Conservation (phyloP, 2,888 invertebrate species). For the Diploptera punctata region DNA sequence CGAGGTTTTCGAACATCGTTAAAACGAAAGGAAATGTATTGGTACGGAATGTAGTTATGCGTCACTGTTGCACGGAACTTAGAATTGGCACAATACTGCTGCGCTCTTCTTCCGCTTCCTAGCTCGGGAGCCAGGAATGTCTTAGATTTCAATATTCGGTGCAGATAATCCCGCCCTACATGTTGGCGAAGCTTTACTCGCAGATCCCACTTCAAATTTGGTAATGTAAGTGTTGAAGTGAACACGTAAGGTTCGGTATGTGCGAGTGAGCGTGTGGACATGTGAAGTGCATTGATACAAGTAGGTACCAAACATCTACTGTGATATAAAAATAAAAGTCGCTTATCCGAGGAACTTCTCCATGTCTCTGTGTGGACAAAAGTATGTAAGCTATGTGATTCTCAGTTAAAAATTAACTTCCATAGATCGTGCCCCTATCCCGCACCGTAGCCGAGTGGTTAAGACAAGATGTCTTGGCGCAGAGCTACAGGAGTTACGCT, state of each 20-base stretch:
- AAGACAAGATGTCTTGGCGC: no score
- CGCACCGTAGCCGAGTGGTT: no score
- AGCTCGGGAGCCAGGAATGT: not conserved
- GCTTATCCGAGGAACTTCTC: not conserved
- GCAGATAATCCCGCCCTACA: not conserved
- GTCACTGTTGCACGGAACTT: no score
- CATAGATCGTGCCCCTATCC: no score
- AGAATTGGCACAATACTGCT: not conserved
- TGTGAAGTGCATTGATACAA: not conserved
- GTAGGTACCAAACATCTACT: not conserved
- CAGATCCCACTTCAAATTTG: not conserved
- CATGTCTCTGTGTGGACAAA: not conserved
- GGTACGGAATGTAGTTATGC: no score
- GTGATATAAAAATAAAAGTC: not conserved
- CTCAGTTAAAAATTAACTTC: not conserved
- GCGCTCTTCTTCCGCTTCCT: constrained; percentile 1
- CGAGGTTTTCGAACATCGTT: no score
- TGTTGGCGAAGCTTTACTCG: no score
- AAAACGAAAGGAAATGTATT: no score
- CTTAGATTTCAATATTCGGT: not conserved
- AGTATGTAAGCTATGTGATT: not conserved
- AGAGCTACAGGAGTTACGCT: no score
- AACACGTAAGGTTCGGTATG: no score
- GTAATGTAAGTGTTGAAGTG: not conserved
- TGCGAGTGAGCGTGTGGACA: not conserved